These are phyloP conservation scores for Popillia japonica DNA, from an alignment of 1,140 invertebrate species.

Conservation along the genomic window DNA sequence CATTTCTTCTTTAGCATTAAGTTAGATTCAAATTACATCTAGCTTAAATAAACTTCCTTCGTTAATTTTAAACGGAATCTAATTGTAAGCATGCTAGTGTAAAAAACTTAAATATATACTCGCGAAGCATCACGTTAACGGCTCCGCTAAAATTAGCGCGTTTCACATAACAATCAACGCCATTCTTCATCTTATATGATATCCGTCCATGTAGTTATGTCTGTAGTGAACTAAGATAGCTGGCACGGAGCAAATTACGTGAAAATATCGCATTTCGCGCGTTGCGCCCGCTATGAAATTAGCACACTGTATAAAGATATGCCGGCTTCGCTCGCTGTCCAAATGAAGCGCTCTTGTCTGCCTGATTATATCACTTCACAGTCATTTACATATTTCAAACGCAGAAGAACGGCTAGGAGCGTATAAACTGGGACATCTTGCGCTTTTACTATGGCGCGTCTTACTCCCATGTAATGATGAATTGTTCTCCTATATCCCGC, in stretches of 20 bases:
- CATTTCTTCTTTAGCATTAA: no score
- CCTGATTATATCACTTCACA: conserved; percentile 46
- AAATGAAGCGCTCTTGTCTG: conserved; percentile 50
- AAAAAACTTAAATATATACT: not conserved
- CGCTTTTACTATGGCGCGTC: not conserved
- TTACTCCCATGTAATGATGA: not conserved
- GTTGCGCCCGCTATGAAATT: not conserved
- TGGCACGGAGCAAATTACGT: not conserved
- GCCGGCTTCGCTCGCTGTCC: conserved; percentile 39
- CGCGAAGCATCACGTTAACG: not conserved
- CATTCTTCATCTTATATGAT: not conserved
- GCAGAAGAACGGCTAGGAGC: conserved; percentile 20
- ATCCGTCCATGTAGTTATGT: not conserved
- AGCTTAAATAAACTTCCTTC: no score
- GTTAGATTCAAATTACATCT: no score
- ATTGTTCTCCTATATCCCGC: not conserved
- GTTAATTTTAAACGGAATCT: no score
- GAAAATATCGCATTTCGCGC: not conserved
- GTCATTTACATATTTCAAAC: conserved; percentile 50
- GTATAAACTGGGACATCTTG: not conserved
- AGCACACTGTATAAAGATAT: not conserved
- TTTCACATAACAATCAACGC: not conserved
- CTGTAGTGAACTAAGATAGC: not conserved
- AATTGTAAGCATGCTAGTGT: no score
- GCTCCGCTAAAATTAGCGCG: not conserved